A percentile compares a stretch with the other conserved stretches of the same genome.
Evolutionary conservation across 2,113 vertebrate genomes (phyloP).

Genomic region (Thunnus maccoyii): DNA sequence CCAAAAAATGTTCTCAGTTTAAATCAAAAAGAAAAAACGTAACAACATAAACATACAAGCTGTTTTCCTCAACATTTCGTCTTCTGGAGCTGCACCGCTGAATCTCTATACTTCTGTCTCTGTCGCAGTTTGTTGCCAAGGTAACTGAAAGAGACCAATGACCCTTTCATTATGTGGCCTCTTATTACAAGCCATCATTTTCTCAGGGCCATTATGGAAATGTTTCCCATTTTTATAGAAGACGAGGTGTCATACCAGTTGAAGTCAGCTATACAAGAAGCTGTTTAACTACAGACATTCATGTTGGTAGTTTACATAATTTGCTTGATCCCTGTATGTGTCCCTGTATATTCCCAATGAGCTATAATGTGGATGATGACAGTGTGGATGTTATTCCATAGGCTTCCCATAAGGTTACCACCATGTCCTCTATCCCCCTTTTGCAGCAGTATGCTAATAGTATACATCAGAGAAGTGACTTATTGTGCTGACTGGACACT

Average conservation of each 20-base stretch:
- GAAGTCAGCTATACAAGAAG: conserved; percentile 26
- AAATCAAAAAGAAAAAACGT: conserved; percentile 7
- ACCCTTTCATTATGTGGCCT: conserved; percentile 56
- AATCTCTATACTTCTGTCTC: conserved; percentile 22
- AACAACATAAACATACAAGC: neutral
- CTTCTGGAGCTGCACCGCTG: conserved; percentile 12
- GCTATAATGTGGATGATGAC: neutral
- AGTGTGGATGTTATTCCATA: conserved; percentile 8
- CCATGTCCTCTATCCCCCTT: conserved; percentile 9
- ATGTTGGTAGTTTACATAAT: neutral
- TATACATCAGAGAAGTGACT: conserved; percentile 33
- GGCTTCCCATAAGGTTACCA: neutral
- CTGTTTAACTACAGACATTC: conserved; percentile 2
- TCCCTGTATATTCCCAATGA: neutral
- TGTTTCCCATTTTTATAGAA: conserved; percentile 32
- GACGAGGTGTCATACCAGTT: neutral
- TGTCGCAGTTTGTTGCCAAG: conserved; percentile 65
- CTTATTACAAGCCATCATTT: conserved; percentile 56
- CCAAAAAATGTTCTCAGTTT: neutral
- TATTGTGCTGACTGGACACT: conserved; percentile 57
- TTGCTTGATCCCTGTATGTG: neutral
- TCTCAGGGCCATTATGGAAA: conserved; percentile 56
- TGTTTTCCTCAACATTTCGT: conserved; percentile 13
- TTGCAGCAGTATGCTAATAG: conserved; percentile 29
- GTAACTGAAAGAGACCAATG: conserved; percentile 64